Percentiles rank a stretch among this genome's conserved stretches.
Conservation (phyloP, 2,113 vertebrate species). For the Oplegnathus fasciatus region DNA sequence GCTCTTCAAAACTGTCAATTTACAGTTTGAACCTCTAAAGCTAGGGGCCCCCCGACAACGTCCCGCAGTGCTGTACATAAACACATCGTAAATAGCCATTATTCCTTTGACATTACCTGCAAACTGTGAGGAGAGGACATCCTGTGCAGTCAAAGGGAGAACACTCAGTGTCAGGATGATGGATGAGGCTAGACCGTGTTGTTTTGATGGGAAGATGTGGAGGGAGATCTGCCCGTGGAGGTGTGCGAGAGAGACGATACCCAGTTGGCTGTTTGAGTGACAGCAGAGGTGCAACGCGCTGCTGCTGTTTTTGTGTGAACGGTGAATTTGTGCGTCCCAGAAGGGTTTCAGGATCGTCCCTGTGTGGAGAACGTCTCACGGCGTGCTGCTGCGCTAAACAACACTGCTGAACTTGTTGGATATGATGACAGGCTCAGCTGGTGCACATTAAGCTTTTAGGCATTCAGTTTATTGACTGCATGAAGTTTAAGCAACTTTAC, state of each 20-base stretch:
- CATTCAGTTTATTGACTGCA: neutral
- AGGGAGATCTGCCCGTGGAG: conserved; percentile 34
- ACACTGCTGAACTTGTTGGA: neutral
- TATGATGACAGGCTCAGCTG: conserved; percentile 20
- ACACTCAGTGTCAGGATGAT: conserved; percentile 59
- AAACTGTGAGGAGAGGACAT: conserved; percentile 55
- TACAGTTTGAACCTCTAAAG: conserved; percentile 24
- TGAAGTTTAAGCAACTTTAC: neutral
- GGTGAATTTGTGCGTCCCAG: conserved; percentile 9
- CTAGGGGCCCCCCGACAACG: conserved; percentile 11
- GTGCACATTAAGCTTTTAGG: neutral
- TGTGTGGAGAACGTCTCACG: neutral
- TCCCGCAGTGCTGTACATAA: conserved; percentile 20
- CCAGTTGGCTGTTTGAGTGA: conserved; percentile 43
- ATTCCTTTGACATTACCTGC: conserved; percentile 48
- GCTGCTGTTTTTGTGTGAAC: conserved; percentile 11
- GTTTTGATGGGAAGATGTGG: conserved; percentile 59
- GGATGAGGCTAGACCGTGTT: conserved; percentile 51
- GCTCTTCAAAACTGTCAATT: conserved; percentile 37
- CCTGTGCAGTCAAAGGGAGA: conserved; percentile 50
- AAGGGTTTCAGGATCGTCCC: neutral
- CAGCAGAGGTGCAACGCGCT: conserved; percentile 10
- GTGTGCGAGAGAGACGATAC: conserved; percentile 31
- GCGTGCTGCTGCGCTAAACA: neutral
- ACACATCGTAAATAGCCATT: conserved; percentile 60